A percentile compares a stretch with the other conserved stretches of the same genome.
phyloP scores from a whole-genome alignment of 37 sponge, comb jelly and placozoan genomes.

The Aphrocallistes beatrix region DNA sequence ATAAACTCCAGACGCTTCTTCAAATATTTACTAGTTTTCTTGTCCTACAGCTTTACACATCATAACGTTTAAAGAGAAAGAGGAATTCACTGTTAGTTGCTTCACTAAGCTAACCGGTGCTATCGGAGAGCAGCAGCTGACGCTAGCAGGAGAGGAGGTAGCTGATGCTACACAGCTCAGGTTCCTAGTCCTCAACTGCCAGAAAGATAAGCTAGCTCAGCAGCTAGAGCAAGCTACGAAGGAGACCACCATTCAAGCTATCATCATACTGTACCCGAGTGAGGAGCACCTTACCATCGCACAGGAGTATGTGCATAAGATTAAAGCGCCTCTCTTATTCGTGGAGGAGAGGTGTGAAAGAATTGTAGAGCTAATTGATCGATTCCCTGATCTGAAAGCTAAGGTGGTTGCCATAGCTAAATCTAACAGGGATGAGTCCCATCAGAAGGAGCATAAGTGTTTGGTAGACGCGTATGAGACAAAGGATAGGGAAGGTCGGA shows the following conservation, averaged over 20 bases:
- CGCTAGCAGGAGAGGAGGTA: background rate
- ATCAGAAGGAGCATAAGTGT: too few species aligned
- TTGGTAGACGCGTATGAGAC: too few species aligned
- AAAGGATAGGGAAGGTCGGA: too few species aligned
- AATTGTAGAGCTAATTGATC: background rate
- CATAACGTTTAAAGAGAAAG: background rate
- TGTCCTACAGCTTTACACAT: background rate
- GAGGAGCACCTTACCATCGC: background rate
- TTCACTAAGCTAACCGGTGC: background rate
- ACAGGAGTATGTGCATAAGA: background rate
- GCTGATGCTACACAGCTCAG: background rate
- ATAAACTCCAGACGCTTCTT: too few species aligned
- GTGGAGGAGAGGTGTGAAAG: constrained; percentile 9
- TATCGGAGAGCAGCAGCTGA: background rate
- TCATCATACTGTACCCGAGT: background rate
- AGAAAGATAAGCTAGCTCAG: background rate
- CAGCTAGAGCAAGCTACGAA: background rate
- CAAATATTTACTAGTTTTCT: too few species aligned
- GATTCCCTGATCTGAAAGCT: background rate
- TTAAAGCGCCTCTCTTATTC: background rate
- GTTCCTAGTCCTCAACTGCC: background rate
- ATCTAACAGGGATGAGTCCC: too few species aligned
- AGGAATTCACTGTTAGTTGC: background rate
- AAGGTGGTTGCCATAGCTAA: too few species aligned
- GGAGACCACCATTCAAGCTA: background rate